Base-by-base conservation (phyloP, 1,140 invertebrate species). In the Drosophila gunungcola region DNA sequence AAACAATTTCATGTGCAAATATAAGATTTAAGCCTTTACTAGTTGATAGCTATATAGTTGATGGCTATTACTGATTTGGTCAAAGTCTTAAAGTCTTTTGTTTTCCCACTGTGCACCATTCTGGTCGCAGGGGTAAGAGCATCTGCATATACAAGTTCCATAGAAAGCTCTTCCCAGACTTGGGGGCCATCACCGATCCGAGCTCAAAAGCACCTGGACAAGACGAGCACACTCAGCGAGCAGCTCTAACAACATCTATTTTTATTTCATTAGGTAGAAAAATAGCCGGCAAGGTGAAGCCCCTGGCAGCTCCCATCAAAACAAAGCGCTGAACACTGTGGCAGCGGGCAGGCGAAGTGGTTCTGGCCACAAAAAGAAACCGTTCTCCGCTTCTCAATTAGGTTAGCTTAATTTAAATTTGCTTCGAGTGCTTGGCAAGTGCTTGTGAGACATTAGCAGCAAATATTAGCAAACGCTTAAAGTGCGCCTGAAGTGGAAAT, bases 201-300 rank as follows among this genome's bases (percentile, higher is more conserved):
- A 56, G 53, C 36, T 46, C 73, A 75, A 73, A 63, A 38, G 57
- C 36, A 48, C 46, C 38, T 46, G 63, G 70, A 58, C 53, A 46
- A 38, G 51, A 41, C 36, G 41, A 29, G 29, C 67, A 13, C 67
- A 69, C 42, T 75, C 38, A 73, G 45, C 61, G 58, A 69, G 73
- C 60, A 57, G 57, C 62, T 52, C 64, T 51, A 64, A 63, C 46
- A 74, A 64, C 73, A 80, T 84, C 69, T 90, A 89, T 89, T 90
- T 90, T 90, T 80, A 90, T 90, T 90, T 90, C 85, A 90, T 90
- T 90, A 85, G 55, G 60, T 85, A 81, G 68, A 85, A 89, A 89
- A 89, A 89, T 89, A 89, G 61, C 80, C 80, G 64, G 42, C 46
- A 64, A 78, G 80, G 56, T 69, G 61, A 36, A 65, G 42, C 54